phyloP scores from a whole-genome alignment of 1,140 invertebrate species.

The Zaprionus africanus region DNA sequence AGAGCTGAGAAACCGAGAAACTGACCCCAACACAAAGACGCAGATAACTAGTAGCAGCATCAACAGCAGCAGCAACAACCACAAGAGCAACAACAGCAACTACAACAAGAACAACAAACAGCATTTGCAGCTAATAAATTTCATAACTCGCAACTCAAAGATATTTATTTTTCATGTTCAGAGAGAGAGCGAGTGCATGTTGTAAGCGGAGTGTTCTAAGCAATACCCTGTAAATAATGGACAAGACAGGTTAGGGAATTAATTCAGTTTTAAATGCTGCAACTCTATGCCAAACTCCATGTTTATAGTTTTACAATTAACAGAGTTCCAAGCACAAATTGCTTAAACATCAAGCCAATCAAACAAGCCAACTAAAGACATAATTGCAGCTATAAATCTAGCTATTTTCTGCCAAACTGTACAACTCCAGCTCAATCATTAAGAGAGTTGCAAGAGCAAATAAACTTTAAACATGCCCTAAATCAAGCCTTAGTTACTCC shows the following conservation, averaged over 20 bases:
- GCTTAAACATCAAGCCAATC: no score
- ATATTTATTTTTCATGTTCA: slow-evolving; percentile 46
- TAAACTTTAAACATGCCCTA: not conserved
- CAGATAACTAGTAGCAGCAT: slow-evolving; percentile 29
- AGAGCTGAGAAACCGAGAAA: slow-evolving; percentile 17
- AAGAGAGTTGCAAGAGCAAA: not conserved
- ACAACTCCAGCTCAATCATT: not conserved
- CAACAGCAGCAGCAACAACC: slow-evolving; percentile 14
- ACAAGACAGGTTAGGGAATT: not conserved
- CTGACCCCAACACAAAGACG: slow-evolving; percentile 26
- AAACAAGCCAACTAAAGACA: not conserved
- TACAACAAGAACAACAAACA: slow-evolving; percentile 27
- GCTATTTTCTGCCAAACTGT: not conserved
- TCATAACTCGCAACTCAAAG: slow-evolving; percentile 44
- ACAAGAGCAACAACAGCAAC: not conserved
- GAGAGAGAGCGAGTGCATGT: not conserved
- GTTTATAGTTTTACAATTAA: not conserved
- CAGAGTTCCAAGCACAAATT: not conserved
- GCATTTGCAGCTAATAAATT: slow-evolving; percentile 52
- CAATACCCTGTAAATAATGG: not conserved
- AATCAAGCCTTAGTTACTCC: not conserved
- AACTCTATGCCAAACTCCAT: not conserved
- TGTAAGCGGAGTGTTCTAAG: not conserved
- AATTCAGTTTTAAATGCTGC: not conserved
- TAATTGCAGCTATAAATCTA: not conserved